Base-by-base conservation (phyloP, 2,113 vertebrate species). In the Aspiorhynchus laticeps region DNA sequence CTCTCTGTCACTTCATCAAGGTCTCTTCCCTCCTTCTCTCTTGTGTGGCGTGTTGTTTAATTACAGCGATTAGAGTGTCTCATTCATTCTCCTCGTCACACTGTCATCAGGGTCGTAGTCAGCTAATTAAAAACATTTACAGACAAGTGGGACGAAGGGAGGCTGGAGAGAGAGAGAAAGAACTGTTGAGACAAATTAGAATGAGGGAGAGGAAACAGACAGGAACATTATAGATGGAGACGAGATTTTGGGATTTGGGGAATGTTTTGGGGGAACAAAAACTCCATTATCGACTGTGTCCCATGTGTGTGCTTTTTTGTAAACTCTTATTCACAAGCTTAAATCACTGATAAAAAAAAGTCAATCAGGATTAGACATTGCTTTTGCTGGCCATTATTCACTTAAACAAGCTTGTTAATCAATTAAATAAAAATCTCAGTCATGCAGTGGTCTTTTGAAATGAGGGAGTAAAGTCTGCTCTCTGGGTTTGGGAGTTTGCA, bases 91-190 rank as follows among this genome's bases (percentile, higher is more conserved):
- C 48, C 76, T 80, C 48, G 79, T 36, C 83, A 46, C 85, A 31
- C n/a, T 73, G 88, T 78, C 43, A 71, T 15, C 85, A 41, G 79
- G 82, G 88, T 90, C 87, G 85, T 87, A 83, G 85, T 80, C 88
- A 81, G 86, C 88, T 88, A 88, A 90, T 94, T 91, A 92, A 90
- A 89, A 83, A 63, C 86, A 90, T 92, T 92, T 80, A 88, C 87
- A 88, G 85, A 84, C 84, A 82, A 67, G 76, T 43, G 36, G 36
- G 51, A 76, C 10, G 19, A 33, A 77, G 48, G 87, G 78, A 84
- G 43, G 56, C 87, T 51, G 56, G 74, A 82, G 79, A 85, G 56
- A 76, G 46, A 65, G 67, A 76, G 84, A 89, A 15, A 77, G 17
- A 59, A 8, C 73, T 63, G 48, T 63, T 76, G 41, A 56, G 48